A percentile compares a stretch with the other conserved stretches of the same genome.
phyloP scores from a whole-genome alignment of 2,113 vertebrate genomes.

The Galeopterus variegatus region DNA sequence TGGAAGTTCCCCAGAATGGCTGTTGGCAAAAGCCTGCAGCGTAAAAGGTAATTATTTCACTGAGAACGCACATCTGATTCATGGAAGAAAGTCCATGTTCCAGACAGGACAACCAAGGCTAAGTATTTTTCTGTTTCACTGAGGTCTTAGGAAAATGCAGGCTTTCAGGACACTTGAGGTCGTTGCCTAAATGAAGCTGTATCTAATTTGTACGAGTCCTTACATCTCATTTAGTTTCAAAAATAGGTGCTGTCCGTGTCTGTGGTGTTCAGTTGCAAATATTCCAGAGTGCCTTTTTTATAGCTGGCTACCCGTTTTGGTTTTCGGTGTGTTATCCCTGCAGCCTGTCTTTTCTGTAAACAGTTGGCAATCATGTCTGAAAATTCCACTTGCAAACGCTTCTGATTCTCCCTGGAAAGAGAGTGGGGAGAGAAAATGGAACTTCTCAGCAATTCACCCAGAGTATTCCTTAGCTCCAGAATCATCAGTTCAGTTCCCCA shows the following conservation, averaged over 20 bases:
- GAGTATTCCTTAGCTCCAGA: background rate
- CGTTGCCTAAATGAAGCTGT: background rate
- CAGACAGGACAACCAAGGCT: background rate
- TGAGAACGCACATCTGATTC: background rate
- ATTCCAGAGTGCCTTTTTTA: conserved; percentile 91
- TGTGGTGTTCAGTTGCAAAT: conserved; percentile 94
- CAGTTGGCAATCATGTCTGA: conserved; percentile 94
- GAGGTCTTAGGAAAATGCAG: conserved; percentile 32
- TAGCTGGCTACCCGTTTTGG: conserved; percentile 86
- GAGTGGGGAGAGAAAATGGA: conserved; percentile 31
- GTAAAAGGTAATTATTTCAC: background rate
- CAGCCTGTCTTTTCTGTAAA: conserved; percentile 90
- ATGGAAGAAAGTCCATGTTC: background rate
- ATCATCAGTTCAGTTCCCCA: background rate
- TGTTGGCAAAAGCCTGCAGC: background rate
- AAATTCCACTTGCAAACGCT: conserved; percentile 95
- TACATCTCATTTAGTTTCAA: conserved; percentile 82
- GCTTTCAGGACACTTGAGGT: background rate
- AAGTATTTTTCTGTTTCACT: conserved; percentile 1
- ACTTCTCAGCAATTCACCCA: background rate
- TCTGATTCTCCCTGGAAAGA: conserved; percentile 95
- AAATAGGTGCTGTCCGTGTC: conserved; percentile 91
- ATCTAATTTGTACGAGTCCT: conserved; percentile 37
- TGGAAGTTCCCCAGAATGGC: background rate
- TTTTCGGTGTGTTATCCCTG: conserved; percentile 86